Base-by-base conservation (phyloP, 2,797 vertebrate genomes). In the Tarsius wallacei region DNA sequence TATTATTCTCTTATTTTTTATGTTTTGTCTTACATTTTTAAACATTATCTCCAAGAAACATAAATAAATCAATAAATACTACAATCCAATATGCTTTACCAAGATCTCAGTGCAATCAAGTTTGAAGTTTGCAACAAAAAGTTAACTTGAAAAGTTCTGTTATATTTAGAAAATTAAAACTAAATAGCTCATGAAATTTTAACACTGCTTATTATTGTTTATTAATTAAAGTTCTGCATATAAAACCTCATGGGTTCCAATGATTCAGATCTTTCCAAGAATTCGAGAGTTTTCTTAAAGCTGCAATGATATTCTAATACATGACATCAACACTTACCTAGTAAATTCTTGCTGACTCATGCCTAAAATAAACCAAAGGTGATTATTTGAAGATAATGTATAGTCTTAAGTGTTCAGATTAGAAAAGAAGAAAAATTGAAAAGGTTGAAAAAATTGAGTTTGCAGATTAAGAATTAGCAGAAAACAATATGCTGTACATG, bases 121-220 rank as follows among this genome's bases (percentile, higher is more conserved):
- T 55, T 59, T 83, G 5, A 93, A 71, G 31, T 64, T 13, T 22
- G 19, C 49, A 47, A 57, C 21, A 55, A 6, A 73, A 87, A 94
- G 11, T 22, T 82, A 89, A 83, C 90, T 64, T 57, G 19, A 80
- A n/a, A n/a, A 90, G 5, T n/a, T 14, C 9, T 12, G 12, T 94
- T 84, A 53, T 88, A 2, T 76, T 90, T 87, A 87, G 24, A 47
- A 80, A 96, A 68, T n/a, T 90, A 51, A 92, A 92, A 51, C 28
- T 81, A 84, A 84, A 28, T 89, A 91, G 80, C 9, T 64, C 53
- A 78, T n/a, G 14, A 77, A 61, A 36, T 70, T 64, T 71, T 77
- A 89, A 76, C 47, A 96, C 70, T 57, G 49, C 7, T 51, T 71
- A 92, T 2, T 24, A 77, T 22, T 81, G 5, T 42, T 71, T 1